Evolutionary conservation across 2,888 invertebrate species (phyloP).

Genomic region (Cancer borealis): DNA sequence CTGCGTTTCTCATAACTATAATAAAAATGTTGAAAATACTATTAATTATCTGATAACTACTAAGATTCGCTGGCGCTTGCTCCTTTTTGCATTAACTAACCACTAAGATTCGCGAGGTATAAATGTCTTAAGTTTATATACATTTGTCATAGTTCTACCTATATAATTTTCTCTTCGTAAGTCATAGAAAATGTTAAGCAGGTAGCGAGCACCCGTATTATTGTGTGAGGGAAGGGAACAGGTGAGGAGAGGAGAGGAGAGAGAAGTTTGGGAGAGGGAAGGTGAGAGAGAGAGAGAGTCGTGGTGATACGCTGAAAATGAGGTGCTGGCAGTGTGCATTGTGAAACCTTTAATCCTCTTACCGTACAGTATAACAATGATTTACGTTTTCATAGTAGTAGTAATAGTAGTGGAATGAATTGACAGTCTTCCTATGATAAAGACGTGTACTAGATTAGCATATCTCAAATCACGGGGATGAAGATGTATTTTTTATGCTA

Average conservation of each 20-base stretch:
- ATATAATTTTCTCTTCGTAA: background rate
- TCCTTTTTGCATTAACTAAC: too few species aligned
- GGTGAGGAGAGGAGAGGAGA: background rate
- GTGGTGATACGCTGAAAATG: background rate
- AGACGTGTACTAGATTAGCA: background rate
- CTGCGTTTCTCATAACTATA: too few species aligned
- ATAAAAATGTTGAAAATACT: too few species aligned
- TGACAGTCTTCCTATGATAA: background rate
- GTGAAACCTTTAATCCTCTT: background rate
- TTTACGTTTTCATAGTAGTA: background rate
- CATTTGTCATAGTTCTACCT: background rate
- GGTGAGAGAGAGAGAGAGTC: too few species aligned
- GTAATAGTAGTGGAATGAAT: background rate
- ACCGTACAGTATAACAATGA: background rate
- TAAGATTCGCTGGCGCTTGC: too few species aligned
- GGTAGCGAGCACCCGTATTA: background rate
- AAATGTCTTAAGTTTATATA: background rate
- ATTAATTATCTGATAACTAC: too few species aligned
- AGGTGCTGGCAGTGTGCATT: background rate
- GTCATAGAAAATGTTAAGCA: slow-evolving; percentile 23
- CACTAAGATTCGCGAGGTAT: background rate
- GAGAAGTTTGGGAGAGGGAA: too few species aligned
- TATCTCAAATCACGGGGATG: too few species aligned
- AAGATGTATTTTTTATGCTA: too few species aligned
- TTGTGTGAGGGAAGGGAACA: background rate